These are phyloP conservation scores for Leguminivora glycinivorella DNA, from an alignment of 1,140 invertebrate species.

Conservation along the genomic window DNA sequence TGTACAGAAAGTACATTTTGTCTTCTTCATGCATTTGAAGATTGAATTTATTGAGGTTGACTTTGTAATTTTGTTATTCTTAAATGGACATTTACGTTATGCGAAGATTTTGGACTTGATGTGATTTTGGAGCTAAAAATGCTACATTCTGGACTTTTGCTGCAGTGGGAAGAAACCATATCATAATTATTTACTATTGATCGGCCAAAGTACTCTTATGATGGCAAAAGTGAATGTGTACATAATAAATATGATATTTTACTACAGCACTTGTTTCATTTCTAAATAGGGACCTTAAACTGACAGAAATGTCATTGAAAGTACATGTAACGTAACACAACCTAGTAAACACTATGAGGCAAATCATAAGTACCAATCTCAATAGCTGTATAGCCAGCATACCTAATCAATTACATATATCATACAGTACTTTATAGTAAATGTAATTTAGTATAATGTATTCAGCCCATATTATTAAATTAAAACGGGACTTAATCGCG, in stretches of 20 bases:
- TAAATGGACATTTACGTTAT: background rate
- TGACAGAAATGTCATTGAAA: too few species aligned
- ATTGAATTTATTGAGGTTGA: conserved; percentile 2
- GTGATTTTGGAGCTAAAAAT: background rate
- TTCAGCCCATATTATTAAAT: too few species aligned
- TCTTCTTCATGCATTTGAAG: background rate
- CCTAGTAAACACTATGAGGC: too few species aligned
- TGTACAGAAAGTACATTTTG: conserved; percentile 1
- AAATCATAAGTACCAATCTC: too few species aligned
- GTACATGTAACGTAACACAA: too few species aligned
- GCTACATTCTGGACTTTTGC: conserved; percentile 3
- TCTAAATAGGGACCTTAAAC: too few species aligned
- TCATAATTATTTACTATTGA: conserved; percentile 11
- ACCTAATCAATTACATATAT: too few species aligned
- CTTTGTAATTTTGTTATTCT: conserved; percentile 18
- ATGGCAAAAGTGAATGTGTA: conserved; percentile 11
- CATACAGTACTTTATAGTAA: too few species aligned
- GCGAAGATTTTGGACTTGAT: background rate
- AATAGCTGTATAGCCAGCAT: too few species aligned
- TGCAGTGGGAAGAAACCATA: background rate
- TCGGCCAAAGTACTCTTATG: conserved; percentile 22
- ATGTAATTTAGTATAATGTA: too few species aligned
- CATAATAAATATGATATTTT: conserved; percentile 26
- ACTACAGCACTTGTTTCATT: conserved; percentile 5
- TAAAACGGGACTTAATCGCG: too few species aligned